Evolutionary conservation across 2,113 vertebrate genomes (phyloP).

Genomic region (Trichechus manatus): DNA sequence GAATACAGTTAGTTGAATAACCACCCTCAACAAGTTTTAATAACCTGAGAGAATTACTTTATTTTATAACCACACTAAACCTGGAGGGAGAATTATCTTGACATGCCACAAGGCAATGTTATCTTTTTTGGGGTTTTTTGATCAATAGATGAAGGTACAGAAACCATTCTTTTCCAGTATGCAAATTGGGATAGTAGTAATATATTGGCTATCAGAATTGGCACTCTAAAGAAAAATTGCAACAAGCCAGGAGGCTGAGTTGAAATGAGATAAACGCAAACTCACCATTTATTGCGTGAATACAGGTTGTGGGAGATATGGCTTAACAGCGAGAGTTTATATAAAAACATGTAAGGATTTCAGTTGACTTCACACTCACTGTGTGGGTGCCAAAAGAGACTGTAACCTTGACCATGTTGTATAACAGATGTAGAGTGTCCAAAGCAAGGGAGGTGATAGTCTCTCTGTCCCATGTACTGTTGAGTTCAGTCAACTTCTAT

Average conservation of each 20-base stretch:
- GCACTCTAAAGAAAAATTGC: background rate
- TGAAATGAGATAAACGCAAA: background rate
- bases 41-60: slow-evolving; percentile 31
- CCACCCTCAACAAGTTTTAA: background rate
- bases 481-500: background rate
- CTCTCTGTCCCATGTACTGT: background rate
- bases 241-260: background rate
- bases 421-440: background rate
- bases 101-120: background rate
- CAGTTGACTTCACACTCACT: background rate
- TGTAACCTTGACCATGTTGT: background rate
- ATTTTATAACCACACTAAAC: slow-evolving; percentile 1
- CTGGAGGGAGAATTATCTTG: background rate
- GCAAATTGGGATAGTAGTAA: background rate
- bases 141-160: background rate
- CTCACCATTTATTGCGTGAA: background rate
- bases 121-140: background rate
- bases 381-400: background rate
- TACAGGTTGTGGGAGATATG: background rate
- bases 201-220: background rate
- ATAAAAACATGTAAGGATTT: background rate
- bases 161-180: background rate
- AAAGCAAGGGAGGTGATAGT: background rate
- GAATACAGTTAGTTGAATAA: background rate
- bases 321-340: background rate